These are phyloP conservation scores for Conus ventricosus DNA, from an alignment of 1,140 invertebrate genomes.

Conservation along the genomic window DNA sequence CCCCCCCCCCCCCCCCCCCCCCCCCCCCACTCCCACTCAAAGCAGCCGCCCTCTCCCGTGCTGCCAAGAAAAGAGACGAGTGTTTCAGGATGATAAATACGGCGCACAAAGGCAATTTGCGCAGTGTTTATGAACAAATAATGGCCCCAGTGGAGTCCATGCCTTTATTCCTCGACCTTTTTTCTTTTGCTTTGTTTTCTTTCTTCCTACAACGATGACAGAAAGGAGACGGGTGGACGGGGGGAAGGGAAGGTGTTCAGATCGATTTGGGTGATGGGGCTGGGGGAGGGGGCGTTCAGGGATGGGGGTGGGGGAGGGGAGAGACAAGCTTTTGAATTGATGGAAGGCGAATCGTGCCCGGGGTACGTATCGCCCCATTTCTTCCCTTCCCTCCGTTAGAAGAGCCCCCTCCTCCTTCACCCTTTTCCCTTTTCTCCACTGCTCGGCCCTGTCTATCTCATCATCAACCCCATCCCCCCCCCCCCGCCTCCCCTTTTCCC, in stretches of 20 bases:
- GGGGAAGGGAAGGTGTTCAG: not conserved
- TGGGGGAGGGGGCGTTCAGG: not conserved
- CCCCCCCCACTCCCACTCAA: not conserved
- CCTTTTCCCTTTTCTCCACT: too few relatives aligned
- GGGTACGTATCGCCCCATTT: slow-evolving; percentile 9
- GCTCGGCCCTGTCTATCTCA: not conserved
- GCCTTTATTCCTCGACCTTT: not conserved
- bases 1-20: not conserved
- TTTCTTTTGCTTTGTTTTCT: not conserved
- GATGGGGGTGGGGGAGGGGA: not conserved
- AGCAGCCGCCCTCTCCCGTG: not conserved
- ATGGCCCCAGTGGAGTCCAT: not conserved
- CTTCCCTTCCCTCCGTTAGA: not conserved
- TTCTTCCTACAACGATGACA: not conserved
- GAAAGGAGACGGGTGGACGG: not conserved
- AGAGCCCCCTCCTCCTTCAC: too few relatives aligned
- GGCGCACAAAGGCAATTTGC: slow-evolving; percentile 10
- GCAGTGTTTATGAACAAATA: slow-evolving; percentile 27
- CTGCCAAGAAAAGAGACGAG: slow-evolving; percentile 4
- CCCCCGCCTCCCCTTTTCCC: not conserved
- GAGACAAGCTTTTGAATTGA: not conserved
- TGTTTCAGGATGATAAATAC: slow-evolving; percentile 15
- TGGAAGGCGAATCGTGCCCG: not conserved
- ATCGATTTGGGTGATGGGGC: not conserved
- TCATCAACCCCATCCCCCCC: not conserved